Conservation (phyloP, 2,797 vertebrate genomes). For the Acrocephalus scirpaceus region DNA sequence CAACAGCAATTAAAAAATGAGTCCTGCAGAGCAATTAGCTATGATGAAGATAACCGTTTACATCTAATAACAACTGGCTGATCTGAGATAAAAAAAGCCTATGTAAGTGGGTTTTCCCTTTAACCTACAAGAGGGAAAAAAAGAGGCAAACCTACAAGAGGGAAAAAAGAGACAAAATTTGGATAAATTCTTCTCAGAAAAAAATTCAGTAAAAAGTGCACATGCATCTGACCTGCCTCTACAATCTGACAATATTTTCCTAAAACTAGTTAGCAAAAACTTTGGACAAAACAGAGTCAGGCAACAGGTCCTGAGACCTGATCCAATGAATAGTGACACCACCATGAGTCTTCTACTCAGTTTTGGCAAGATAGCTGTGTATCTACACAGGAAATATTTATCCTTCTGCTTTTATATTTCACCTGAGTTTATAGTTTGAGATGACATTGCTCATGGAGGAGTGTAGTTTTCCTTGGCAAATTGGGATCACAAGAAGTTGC, state of each 20-base stretch:
- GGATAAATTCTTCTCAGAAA: not conserved
- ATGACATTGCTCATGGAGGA: fast-evolving
- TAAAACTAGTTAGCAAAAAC: not conserved
- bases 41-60: not conserved
- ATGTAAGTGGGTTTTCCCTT: not conserved
- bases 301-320: not conserved
- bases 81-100: not conserved
- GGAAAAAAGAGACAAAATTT: not conserved
- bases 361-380: not conserved
- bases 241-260: not conserved
- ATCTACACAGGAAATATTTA: not conserved
- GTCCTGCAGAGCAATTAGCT: not conserved
- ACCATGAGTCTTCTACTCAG: not conserved
- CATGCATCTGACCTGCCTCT: fast-evolving
- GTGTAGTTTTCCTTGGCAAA: not conserved
- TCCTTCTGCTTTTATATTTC: not conserved
- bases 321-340: not conserved
- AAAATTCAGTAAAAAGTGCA: not conserved
- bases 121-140: not conserved
- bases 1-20: not conserved
- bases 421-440: not conserved
- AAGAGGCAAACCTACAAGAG: not conserved
- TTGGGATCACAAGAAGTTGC: not conserved
- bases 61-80: not conserved
- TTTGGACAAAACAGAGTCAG: not conserved